Conservation (phyloP, 2,888 invertebrate genomes). For the Diarsia rubi region DNA sequence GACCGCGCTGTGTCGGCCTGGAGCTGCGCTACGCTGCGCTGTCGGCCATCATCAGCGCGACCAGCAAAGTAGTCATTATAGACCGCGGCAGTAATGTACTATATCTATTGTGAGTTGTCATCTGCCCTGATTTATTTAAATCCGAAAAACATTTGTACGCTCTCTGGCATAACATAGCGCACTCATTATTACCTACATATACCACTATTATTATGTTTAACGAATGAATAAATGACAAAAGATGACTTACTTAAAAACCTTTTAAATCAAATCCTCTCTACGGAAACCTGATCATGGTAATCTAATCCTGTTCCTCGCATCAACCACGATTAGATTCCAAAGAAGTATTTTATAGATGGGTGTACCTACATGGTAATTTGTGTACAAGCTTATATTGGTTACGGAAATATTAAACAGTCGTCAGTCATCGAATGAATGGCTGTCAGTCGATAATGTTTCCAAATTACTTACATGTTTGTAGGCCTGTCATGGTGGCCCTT, state of each 20-base stretch:
- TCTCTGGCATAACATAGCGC: no score
- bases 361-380: conserved; percentile 2
- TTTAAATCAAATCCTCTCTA: neutral
- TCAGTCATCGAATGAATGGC: conserved; percentile 36
- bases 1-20: no score
- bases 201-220: no score
- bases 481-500: conserved; percentile 6
- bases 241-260: neutral
- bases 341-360: neutral
- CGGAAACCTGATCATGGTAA: neutral
- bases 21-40: no score
- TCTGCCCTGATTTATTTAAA: no score
- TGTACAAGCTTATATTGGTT: neutral
- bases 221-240: no score
- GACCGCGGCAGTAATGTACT: no score
- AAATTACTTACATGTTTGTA: conserved; percentile 14
- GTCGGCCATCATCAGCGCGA: no score
- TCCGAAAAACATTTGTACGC: no score
- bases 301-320: neutral
- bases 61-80: no score
- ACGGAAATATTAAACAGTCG: conserved; percentile 33
- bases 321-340: neutral
- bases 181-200: no score
- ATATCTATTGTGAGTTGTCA: no score
- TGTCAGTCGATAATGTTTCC: conserved; percentile 7